A percentile compares a stretch with the other conserved stretches of the same genome.
Conservation (phyloP, 1,140 invertebrate genomes). For the Dufourea novaeangliae region DNA sequence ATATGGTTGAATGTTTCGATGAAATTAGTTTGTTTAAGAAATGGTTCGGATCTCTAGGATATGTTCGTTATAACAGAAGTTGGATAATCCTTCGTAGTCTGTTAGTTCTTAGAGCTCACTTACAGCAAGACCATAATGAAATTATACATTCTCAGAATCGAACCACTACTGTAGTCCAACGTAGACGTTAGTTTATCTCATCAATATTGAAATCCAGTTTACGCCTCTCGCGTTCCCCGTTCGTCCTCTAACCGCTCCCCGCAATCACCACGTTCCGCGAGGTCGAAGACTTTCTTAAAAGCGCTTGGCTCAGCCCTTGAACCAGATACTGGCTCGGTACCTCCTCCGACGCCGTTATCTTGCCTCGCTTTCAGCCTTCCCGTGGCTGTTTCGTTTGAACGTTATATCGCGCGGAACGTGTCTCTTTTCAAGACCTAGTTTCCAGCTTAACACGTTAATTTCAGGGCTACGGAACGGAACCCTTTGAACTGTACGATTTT, state of each 20-base stretch:
- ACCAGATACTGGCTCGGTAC: constrained; percentile 32
- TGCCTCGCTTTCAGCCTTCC: constrained; percentile 6
- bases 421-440: constrained; percentile 26
- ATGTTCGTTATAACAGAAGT: too few species aligned
- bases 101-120: too few species aligned
- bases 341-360: constrained; percentile 47
- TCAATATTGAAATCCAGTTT: neutral
- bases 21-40: too few species aligned
- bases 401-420: neutral
- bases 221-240: neutral
- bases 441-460: too few species aligned
- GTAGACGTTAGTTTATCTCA: neutral
- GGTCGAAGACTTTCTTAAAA: constrained; percentile 44
- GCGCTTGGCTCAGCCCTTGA: constrained; percentile 33
- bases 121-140: too few species aligned
- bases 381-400: constrained; percentile 24
- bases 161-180: too few species aligned
- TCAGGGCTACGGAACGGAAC: too few species aligned
- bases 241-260: neutral
- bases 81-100: too few species aligned
- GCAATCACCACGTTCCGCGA: neutral
- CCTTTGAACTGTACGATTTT: neutral
- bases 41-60: too few species aligned
- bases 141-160: too few species aligned
- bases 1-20: too few species aligned